Conservation (phyloP, 2,113 vertebrate species). For the Boulengeromyrus knoepffleri region DNA sequence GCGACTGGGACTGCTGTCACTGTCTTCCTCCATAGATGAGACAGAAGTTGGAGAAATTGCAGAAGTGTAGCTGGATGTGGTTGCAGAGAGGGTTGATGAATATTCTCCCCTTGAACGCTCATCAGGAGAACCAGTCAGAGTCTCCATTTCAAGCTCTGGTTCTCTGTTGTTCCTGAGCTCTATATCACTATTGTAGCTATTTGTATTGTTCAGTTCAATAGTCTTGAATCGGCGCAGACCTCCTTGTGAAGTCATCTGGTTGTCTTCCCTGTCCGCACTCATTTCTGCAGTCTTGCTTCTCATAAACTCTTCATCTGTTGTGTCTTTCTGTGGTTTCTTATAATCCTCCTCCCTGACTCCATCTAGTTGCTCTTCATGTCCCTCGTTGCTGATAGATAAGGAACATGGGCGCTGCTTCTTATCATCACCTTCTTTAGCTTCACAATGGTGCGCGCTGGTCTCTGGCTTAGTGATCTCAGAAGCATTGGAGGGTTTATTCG, state of each 20-base stretch:
- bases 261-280: constrained; percentile 52
- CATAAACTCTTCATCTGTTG: constrained; percentile 92
- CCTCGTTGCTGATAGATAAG: constrained; percentile 86
- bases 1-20: constrained; percentile 93
- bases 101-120: constrained; percentile 90
- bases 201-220: constrained; percentile 91
- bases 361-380: constrained; percentile 74
- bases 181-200: constrained; percentile 75
- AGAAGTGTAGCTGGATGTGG: constrained; percentile 87
- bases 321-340: constrained; percentile 49
- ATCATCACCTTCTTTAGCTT: constrained; percentile 60
- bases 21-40: constrained; percentile 95
- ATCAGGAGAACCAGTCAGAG: constrained; percentile 88
- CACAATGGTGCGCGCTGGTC: constrained; percentile 64
- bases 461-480: constrained; percentile 87
- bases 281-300: constrained; percentile 65
- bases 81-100: constrained; percentile 88
- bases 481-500: constrained; percentile 84
- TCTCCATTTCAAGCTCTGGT: constrained; percentile 97
- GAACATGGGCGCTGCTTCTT: constrained; percentile 82
- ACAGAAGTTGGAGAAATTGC: constrained; percentile 93
- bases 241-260: constrained; percentile 75
- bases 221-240: constrained; percentile 93
- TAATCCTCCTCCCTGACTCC: constrained; percentile 74
- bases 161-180: constrained; percentile 79